A percentile compares a stretch with the other conserved stretches of the same genome.
phyloP scores from a whole-genome alignment of 1,140 invertebrate species.

The fruit fly (Drosophila melanogaster) region DNA sequence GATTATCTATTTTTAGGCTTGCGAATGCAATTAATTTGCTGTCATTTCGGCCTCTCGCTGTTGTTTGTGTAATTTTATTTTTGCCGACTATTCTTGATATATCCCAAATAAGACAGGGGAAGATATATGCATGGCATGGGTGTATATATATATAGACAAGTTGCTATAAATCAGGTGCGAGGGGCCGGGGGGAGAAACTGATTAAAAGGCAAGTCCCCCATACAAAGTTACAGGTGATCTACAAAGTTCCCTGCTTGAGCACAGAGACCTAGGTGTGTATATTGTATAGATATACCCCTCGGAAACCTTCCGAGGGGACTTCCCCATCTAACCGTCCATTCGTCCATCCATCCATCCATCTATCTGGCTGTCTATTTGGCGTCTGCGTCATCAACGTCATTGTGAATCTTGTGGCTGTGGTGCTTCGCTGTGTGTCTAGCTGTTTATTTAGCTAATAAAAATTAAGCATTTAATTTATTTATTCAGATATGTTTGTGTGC shows the following conservation, averaged over 20 bases:
- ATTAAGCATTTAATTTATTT: constrained; percentile 77
- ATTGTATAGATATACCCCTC: neutral
- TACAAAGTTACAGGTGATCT: constrained; percentile 41
- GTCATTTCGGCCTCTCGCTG: constrained; percentile 48
- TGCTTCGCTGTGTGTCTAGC: constrained; percentile 41
- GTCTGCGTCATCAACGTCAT: constrained; percentile 73
- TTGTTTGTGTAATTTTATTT: constrained; percentile 37
- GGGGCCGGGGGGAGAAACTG: constrained; percentile 1
- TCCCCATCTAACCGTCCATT: constrained; percentile 25
- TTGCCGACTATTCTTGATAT: constrained; percentile 37
- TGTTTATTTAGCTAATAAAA: constrained; percentile 78
- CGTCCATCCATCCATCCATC: constrained; percentile 42
- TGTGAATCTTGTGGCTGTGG: constrained; percentile 44
- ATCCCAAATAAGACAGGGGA: constrained; percentile 32
- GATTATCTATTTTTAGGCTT: constrained; percentile 48
- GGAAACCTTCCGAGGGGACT: constrained; percentile 39
- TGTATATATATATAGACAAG: constrained; percentile 18
- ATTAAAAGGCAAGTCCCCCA: neutral
- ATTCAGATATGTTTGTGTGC: constrained; percentile 56
- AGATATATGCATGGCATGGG: constrained; percentile 3
- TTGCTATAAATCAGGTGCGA: constrained; percentile 39
- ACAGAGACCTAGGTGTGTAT: neutral
- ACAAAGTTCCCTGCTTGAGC: constrained; percentile 3
- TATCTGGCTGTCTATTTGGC: constrained; percentile 22
- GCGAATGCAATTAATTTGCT: constrained; percentile 64